Base-by-base conservation (phyloP, 2,888 invertebrate genomes). In the Coleophora flavipennella region DNA sequence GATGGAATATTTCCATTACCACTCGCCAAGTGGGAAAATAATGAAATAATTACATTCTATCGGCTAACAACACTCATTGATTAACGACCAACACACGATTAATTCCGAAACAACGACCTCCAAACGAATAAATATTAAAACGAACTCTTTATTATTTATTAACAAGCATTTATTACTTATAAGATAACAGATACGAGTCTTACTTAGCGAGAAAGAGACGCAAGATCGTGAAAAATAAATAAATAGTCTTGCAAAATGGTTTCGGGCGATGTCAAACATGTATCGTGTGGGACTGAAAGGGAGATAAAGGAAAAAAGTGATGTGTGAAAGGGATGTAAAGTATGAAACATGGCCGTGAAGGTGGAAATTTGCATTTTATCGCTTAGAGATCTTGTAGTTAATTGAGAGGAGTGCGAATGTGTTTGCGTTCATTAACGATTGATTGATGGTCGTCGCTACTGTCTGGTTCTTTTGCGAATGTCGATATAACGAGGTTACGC, bases 361-460 rank as follows among this genome's bases (percentile, higher is more conserved):
- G 57, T 49, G 47, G 56, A 62, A 64, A 75, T 70, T 75, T 64
- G 59, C 73, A 71, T 74, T 56, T 71, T 67, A 76, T 78, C 75
- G 20, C 67, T 59, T 59, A 60, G 55, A 58, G 61, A 76, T 78
- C 73, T 68, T 62, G 50, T 45, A 51, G 57, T 72, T 77, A 80
- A 78, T 77, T 79, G 73, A 65, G 67, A 64, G 65, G 56, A 66
- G 64, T 66, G 69, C 61, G 67, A 70, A 71, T 67, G 60, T 60
- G 61, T 67, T 62, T 60, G 54, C 50, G 63, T 72, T 79, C 76
- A 79, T 80, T 80, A 79, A 55, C 44, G 46, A 52, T 62, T 80
- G 81, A 83, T 81, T 66, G 71, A 80, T 77, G 72, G 55, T 46
- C 44, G 42, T 34, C 43, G 72, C 73, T 70, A 69, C 74, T 57